Evolutionary conservation across 1,140 invertebrate species (phyloP), one percentile per base, ranked within the genome.

Genomic region (Penaeus chinensis): DNA sequence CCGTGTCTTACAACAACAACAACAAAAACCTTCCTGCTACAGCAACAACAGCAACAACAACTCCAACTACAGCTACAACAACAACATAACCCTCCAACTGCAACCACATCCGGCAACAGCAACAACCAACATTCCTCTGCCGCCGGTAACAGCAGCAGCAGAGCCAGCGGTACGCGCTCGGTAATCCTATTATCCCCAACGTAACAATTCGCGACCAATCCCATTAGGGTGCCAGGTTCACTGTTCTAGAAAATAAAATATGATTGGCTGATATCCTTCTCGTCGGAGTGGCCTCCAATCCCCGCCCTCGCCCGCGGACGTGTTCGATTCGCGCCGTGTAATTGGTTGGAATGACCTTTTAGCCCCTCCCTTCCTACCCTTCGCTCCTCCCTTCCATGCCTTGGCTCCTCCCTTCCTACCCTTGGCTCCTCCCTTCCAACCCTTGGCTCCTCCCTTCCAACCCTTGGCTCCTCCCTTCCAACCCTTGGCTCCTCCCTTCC

Each of bases 171-270:
- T 42, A 66, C 66, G 69, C 77, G 11, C 71, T 77, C n/a, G 32
- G 71, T 84, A 84, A 84, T 84, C 83, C 65, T 77, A 84, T 84
- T 84, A 84, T 62, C 71, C 71, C 62, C 83, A 76, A 13, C 83
- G 83, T 84, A 84, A 84, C 71, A 37, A 84, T 77, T 77, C 83
- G 61, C 83, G 69, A 84, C 83, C 83, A 84, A 84, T 84, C 83
- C 83, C 83, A 84, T 84, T 84, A 84, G 71, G 61, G 83, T 61
- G 24, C n/a, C 71, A 83, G 81, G 83, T 77, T 84, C 83, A 84
- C 83, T 84, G 83, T 60, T 77, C 83, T 78, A 77, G 83, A 84
- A 84, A 84, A 84, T 84, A 62, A 77, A 84, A 84, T 84, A 84
- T 84, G 83, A 84, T 84, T 84, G 83, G 83, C 71, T 77, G 71